These are phyloP conservation scores for Synanthedon myopaeformis DNA, from an alignment of 2,888 invertebrate species.

Conservation along the genomic window DNA sequence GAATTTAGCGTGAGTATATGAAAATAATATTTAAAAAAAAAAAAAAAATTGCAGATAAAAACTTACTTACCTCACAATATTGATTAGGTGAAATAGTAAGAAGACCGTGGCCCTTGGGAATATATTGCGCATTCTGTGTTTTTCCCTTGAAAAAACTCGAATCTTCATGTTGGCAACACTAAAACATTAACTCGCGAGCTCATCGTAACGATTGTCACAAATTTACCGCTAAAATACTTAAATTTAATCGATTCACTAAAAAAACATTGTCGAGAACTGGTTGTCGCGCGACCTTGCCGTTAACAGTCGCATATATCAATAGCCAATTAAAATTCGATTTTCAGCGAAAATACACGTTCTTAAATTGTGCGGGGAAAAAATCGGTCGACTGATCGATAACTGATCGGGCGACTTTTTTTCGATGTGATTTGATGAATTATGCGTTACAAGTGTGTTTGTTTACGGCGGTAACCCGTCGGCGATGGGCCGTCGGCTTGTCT, in stretches of 20 bases:
- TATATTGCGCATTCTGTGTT: constrained; percentile 52
- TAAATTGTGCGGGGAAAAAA: constrained; percentile 7
- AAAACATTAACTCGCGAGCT: constrained; percentile 42
- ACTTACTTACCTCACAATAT: constrained; percentile 51
- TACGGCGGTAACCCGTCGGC: constrained; percentile 36
- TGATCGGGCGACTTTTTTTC: not conserved
- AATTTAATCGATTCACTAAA: constrained; percentile 1
- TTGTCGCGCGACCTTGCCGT: constrained; percentile 6
- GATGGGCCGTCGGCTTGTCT: constrained; percentile 50
- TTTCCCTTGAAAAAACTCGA: constrained; percentile 28
- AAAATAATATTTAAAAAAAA: too few relatives aligned
- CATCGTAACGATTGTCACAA: constrained; percentile 50
- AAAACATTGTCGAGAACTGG: constrained; percentile 11
- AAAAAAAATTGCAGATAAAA: not conserved
- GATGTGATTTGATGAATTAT: constrained; percentile 18
- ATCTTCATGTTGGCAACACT: constrained; percentile 64
- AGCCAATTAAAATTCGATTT: constrained; percentile 13
- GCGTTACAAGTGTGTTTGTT: constrained; percentile 29
- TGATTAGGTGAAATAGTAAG: constrained; percentile 45
- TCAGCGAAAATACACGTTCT: constrained; percentile 9
- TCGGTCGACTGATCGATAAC: not conserved
- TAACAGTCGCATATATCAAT: constrained; percentile 6
- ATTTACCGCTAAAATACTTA: constrained; percentile 19
- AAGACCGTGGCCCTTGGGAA: constrained; percentile 42
- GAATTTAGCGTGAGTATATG: too few relatives aligned